Conservation (phyloP, 1,140 invertebrate species). For the Nebria ingens region DNA sequence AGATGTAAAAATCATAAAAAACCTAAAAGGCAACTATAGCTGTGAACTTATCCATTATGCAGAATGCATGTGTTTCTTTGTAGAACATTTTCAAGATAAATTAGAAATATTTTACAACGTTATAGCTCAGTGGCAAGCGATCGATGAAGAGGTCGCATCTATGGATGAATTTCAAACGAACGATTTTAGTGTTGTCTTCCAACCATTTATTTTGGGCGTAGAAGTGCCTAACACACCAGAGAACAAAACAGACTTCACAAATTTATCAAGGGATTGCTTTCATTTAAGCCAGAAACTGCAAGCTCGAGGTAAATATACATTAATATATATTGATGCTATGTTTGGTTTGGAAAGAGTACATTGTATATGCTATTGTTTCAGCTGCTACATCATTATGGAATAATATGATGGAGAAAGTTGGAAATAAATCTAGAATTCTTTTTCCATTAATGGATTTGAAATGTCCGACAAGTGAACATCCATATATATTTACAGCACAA, state of each 20-base stretch:
- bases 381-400: constrained; percentile 49
- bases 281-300: constrained; percentile 57
- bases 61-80: constrained; percentile 16
- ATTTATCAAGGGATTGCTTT: constrained; percentile 58
- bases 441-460: constrained; percentile 16
- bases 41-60: background rate
- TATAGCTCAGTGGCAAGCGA: constrained; percentile 32
- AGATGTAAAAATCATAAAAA: constrained; percentile 26
- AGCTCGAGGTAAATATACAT: constrained; percentile 36
- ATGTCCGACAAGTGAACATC: constrained; percentile 19
- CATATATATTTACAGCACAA: constrained; percentile 19
- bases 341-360: constrained; percentile 10
- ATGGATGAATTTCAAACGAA: constrained; percentile 27
- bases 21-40: constrained; percentile 20
- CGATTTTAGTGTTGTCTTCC: constrained; percentile 38
- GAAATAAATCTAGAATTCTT: constrained; percentile 32
- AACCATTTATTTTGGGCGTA: constrained; percentile 31
- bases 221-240: constrained; percentile 13
- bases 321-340: constrained; percentile 4
- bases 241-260: constrained; percentile 43
- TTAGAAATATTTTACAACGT: constrained; percentile 25
- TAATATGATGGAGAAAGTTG: constrained; percentile 45
- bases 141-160: constrained; percentile 29
- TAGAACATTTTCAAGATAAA: constrained; percentile 21
- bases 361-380: constrained; percentile 17